Conservation (phyloP, 2,113 vertebrate species). For the Vireo altiloquus region DNA sequence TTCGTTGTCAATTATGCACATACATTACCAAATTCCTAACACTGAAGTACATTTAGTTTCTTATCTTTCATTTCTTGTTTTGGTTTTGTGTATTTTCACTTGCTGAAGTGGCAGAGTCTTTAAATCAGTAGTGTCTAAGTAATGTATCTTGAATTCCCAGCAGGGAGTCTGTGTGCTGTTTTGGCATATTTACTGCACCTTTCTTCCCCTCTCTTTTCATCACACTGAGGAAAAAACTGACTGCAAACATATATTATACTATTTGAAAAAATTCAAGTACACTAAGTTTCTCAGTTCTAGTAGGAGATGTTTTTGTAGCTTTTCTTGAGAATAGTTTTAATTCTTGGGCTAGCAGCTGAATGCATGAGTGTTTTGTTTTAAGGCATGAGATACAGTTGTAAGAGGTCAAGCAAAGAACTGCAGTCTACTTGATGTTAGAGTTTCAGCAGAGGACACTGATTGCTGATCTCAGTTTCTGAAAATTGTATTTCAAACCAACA, state of each 20-base stretch:
- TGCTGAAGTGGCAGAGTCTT: not conserved
- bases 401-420: not conserved
- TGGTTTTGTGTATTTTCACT: not conserved
- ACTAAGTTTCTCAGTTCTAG: not conserved
- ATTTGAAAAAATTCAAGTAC: not conserved
- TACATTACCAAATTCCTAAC: not conserved
- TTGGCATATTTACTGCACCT: not conserved
- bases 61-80: not conserved
- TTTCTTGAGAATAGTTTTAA: not conserved
- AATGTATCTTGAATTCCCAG: not conserved
- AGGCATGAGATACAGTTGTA: not conserved
- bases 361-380: not conserved
- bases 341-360: not conserved
- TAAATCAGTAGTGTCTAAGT: not conserved
- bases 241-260: not conserved
- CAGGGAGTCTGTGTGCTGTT: not conserved
- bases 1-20: not conserved
- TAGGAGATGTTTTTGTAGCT: not conserved
- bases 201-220: not conserved
- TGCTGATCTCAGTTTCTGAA: constrained; percentile 40
- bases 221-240: not conserved
- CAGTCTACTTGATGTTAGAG: not conserved
- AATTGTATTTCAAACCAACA: constrained; percentile 6
- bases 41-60: not conserved
- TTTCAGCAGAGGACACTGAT: constrained; percentile 12